Base-by-base conservation (phyloP, 2,797 vertebrate genomes). In the Staurois parvus region DNA sequence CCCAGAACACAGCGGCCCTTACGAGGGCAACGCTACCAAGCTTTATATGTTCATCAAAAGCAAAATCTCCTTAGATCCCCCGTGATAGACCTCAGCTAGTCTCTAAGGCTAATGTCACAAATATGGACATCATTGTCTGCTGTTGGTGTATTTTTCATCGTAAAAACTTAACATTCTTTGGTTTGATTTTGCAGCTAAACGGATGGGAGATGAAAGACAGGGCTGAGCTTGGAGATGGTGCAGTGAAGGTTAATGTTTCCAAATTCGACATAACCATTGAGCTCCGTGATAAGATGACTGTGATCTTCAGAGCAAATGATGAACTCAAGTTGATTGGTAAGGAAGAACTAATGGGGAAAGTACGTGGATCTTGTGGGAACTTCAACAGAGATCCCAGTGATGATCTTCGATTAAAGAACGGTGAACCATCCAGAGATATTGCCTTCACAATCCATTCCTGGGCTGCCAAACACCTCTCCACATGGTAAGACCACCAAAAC, bases 281-380 rank as follows among this genome's bases (percentile, higher is more conserved):
- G 34, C 28, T 87, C 19, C 17, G 32, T 5, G 32, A 64, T 4
- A 45, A 21, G 9, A 75, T 87, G 2, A 79, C 81, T 2, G 76
- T 75, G 12, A 30, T 32, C 5, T 74, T 69, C 11, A 52, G 37
- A 56, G 12, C 1, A 4, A 77, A 32, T 12, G 76, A 70, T 9
- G 26, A 69, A 32, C 24, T 87, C 5, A 67, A 15, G 26, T 21
- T 87, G 15, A 79, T 29, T 2, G 81, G 37, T 26, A 87, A 87
- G 13, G 62, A 79, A 15, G 9, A 29, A 6, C 1, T 84, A 21
- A 48, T 76, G 0, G 79, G 45, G 29, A 91, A 92, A 79, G 90
- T 94, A 72, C 92, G 91, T 0, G 94, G 95, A 26, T 88, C 96
- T 73, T 96, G 93, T 11, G 95, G 94, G 11, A 94, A 94, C 89